Base-by-base conservation (phyloP, 2,797 vertebrate species). In the Clarias platycephalus region DNA sequence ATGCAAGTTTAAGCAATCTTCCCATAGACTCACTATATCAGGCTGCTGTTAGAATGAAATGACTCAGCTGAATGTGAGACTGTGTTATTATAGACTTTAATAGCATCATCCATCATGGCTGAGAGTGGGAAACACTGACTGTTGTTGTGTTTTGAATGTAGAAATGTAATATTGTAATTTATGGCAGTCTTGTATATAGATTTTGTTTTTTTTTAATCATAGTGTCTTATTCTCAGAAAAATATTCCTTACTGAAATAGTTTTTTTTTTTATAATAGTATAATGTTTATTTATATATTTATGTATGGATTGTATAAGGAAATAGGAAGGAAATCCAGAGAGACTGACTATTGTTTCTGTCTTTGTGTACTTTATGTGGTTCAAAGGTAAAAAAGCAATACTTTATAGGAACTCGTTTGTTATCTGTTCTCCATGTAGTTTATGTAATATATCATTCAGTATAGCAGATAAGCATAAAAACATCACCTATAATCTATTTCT, bases 71-170 rank as follows among this genome's bases (percentile, higher is more conserved):
- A 83, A 37, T 62, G 37, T 58, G 4, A 31, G 72, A 63, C 57
- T 53, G 15, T 58, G 22, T 40, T 72, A 70, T 84, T 79, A 49
- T 80, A n/a, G 57, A 44, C 75, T 78, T 34, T 60, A 63, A 80
- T 53, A 44, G 40, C 83, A 64, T 80, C 15, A 31, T 64, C 60
- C 62, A 62, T 49, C 60, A 57, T 3, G 24, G 1, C 22, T 53
- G 49, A 24, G 40, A 28, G 26, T 31, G 31, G 68, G 60, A 84
- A 83, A 31, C 62, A 68, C 58, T 88, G 78, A 82, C 58, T 76
- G 81, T 4, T 57, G 77, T 74, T 75, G 85, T 63, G 18, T 72
- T 66, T 66, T 64, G n/a, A 57, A 28, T 55, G 10, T 31, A 37
- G 63, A 55, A 22, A 37, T 34, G 5, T 74, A 72, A 72, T 60